These are phyloP conservation scores for Diglossa cyanea DNA, from an alignment of 2,797 vertebrate genomes.

Conservation along the genomic window DNA sequence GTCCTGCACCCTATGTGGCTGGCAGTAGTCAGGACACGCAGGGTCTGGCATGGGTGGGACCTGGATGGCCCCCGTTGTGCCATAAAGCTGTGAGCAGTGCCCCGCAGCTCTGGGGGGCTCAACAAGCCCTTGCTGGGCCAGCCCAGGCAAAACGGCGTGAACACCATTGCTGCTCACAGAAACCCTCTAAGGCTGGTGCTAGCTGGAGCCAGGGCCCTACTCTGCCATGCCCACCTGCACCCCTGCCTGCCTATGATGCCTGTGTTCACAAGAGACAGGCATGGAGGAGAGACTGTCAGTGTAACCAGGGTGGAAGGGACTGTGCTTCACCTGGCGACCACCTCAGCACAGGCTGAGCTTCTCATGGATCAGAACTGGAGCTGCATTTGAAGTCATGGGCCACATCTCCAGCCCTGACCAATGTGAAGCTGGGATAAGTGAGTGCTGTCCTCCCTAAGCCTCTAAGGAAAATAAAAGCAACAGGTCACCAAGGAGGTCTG, in stretches of 20 bases:
- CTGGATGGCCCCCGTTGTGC: rapidly evolving
- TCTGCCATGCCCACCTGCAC: background rate
- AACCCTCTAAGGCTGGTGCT: background rate
- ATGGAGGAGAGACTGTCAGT: rapidly evolving
- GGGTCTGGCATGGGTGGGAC: rapidly evolving
- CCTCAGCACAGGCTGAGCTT: background rate
- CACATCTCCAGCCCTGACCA: background rate
- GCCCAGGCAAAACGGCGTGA: rapidly evolving
- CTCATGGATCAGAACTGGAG: background rate
- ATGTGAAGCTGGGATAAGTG: background rate
- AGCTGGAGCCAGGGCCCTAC: background rate
- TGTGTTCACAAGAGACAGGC: rapidly evolving
- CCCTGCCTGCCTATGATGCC: rapidly evolving
- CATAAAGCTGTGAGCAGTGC: background rate
- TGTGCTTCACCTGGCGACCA: background rate
- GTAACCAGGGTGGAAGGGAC: background rate
- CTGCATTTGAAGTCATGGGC: background rate
- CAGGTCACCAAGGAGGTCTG: background rate
- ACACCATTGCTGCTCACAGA: background rate
- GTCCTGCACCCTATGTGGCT: background rate
- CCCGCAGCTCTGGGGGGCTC: background rate
- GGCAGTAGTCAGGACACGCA: background rate
- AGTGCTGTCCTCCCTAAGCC: background rate
- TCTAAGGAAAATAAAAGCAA: background rate
- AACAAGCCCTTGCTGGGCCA: rapidly evolving